phyloP scores from a whole-genome alignment of 2,113 vertebrate species.

The Grus americana region DNA sequence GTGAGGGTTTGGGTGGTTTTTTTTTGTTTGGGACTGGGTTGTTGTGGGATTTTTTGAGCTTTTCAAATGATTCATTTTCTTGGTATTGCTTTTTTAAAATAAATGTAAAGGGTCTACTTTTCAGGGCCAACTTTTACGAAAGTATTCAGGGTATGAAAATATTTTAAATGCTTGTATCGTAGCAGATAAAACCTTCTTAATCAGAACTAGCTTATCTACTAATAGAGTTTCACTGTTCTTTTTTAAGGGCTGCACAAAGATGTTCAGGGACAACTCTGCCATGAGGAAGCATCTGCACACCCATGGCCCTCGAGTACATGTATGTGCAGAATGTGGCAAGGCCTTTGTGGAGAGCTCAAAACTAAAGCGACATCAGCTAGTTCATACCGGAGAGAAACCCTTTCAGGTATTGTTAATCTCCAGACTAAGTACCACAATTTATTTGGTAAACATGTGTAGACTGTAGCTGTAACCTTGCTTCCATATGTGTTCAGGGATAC shows the following conservation, averaged over 20 bases:
- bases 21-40: not conserved
- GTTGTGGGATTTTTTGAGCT: not conserved
- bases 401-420: slow-evolving; percentile 85
- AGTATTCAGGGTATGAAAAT: not conserved
- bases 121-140: not conserved
- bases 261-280: slow-evolving; percentile 99
- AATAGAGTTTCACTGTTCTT: slow-evolving; percentile 59
- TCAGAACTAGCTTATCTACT: slow-evolving; percentile 6
- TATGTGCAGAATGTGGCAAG: slow-evolving; percentile 97
- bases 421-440: not conserved
- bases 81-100: not conserved
- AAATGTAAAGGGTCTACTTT: not conserved
- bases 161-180: not conserved
- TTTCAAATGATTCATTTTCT: not conserved
- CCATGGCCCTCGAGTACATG: slow-evolving; percentile 94
- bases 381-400: slow-evolving; percentile 99
- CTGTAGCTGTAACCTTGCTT: not conserved
- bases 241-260: slow-evolving; percentile 95
- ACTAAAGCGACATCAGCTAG: slow-evolving; percentile 95
- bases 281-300: slow-evolving; percentile 99
- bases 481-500: fast-evolving
- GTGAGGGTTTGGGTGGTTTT: not conserved
- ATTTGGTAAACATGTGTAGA: fast-evolving
- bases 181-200: not conserved
- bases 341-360: slow-evolving; percentile 99